Base-by-base conservation (phyloP, 2,888 invertebrate species). In the Arctia plantaginis region DNA sequence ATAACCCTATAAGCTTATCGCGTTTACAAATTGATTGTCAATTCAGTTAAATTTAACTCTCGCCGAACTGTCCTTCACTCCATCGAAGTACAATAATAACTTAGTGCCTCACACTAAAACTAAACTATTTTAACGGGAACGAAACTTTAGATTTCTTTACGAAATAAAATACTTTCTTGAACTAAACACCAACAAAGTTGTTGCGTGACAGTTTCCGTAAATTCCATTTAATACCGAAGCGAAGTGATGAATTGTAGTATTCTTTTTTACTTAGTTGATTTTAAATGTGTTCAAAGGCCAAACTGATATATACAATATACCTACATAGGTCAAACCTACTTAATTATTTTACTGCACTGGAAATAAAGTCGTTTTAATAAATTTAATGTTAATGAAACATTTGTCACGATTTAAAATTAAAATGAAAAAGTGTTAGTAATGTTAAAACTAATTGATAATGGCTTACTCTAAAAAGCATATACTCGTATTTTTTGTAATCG, bases 21-120 rank as follows among this genome's bases (percentile, higher is more conserved):
- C 86, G 85, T 89, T 90, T 89, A 91, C 90, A 93, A 91, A 93
- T 92, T 90, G 90, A 89, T 89, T 89, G 86, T 88, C 89, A 90
- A 88, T 88, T 86, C 80, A 85, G 83, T 87, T 85, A 77, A 78
- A 82, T 83, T 85, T 80, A 83, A 82, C 76, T 85, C 76, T 74
- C 79, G 74, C 80, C 80, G 80, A 81, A 82, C 78, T 39, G 27
- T 30, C 30, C 30, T 62, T 30, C 18, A 30, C 30, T 62, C 27
- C 27, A 30, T 30, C 15, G 59, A 62, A 62, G 30, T 20, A 51
- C 13, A n/a, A 23, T 44, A 55, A 55, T 27, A 59, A 59, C 13
- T 27, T n/a, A 62, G 59, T 62, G 27, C 4, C 27, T 62, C 59
- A 30, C 51, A n/a, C 59, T 7, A 13, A 13, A 59, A 59, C 27